Conservation (phyloP, 1,140 invertebrate genomes). For the Drosophila auraria region DNA sequence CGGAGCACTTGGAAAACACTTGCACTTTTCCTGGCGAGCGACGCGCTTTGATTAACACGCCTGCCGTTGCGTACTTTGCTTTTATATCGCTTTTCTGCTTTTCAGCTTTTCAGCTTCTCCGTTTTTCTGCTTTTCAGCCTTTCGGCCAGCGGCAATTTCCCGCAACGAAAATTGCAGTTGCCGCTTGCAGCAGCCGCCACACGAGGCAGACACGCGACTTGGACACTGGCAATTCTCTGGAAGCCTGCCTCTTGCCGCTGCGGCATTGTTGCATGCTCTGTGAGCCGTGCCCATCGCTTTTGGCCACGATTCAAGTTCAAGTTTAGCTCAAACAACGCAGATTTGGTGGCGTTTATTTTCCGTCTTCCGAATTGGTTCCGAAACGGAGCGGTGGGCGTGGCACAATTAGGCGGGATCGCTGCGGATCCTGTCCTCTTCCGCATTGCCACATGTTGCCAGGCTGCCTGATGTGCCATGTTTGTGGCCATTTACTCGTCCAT, state of each 20-base stretch:
- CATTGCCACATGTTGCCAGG: conserved; percentile 54
- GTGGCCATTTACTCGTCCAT: conserved; percentile 27
- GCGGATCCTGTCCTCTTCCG: conserved; percentile 53
- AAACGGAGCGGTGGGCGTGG: conserved; percentile 33
- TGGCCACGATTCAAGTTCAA: conserved; percentile 73
- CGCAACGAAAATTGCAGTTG: conserved; percentile 51
- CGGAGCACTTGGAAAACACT: conserved; percentile 30
- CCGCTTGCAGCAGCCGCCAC: conserved; percentile 9
- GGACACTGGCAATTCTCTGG: conserved; percentile 24
- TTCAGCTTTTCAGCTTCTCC: conserved; percentile 1
- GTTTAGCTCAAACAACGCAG: conserved; percentile 48
- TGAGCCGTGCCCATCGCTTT: conserved; percentile 16
- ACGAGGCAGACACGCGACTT: conserved; percentile 16
- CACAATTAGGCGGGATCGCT: conserved; percentile 55
- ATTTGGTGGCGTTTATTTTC: conserved; percentile 37
- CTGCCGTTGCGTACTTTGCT: conserved; percentile 37
- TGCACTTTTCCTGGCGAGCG: conserved; percentile 65
- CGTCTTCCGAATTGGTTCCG: conserved; percentile 67
- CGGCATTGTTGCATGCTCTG: conserved; percentile 35
- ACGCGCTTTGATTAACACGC: conserved; percentile 76
- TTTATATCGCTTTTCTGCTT: conserved; percentile 55
- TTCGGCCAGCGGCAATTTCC: conserved; percentile 51
- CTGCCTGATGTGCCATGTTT: conserved; percentile 9
- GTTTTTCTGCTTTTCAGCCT: conserved; percentile 1
- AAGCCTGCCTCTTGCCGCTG: neutral